Conservation (phyloP, 2,888 invertebrate species). For the Bugulina stolonifera region DNA sequence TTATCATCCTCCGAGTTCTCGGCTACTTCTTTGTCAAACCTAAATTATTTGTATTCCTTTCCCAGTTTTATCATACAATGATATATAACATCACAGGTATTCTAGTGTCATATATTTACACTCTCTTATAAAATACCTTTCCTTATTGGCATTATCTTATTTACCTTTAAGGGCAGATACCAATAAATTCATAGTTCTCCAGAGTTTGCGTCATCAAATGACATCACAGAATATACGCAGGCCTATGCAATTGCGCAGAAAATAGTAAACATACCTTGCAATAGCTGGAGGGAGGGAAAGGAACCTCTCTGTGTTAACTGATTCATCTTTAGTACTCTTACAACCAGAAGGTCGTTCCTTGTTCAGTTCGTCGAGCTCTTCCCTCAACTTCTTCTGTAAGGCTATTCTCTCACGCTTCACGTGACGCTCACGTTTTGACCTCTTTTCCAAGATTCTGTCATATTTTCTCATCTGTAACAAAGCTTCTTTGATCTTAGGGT, state of each 20-base stretch:
- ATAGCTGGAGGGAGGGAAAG: constrained; percentile 41
- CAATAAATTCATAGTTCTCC: too few species aligned
- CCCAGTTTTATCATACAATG: too few species aligned
- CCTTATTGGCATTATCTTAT: too few species aligned
- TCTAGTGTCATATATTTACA: too few species aligned
- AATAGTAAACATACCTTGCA: background rate
- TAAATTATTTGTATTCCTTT: too few species aligned
- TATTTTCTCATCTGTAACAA: constrained; percentile 49
- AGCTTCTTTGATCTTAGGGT: constrained; percentile 44
- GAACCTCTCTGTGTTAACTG: constrained; percentile 45
- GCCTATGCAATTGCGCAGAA: too few species aligned
- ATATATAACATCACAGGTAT: too few species aligned
- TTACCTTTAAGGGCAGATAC: too few species aligned
- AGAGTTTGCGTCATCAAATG: too few species aligned
- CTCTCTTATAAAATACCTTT: too few species aligned
- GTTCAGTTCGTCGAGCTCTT: constrained; percentile 34
- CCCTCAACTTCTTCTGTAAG: constrained; percentile 42
- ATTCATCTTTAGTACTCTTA: constrained; percentile 36
- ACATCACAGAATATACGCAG: too few species aligned
- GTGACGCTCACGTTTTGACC: constrained; percentile 42
- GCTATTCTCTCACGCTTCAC: constrained; percentile 47
- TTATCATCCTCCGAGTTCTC: constrained; percentile 6
- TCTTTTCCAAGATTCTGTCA: constrained; percentile 43
- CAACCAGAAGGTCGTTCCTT: constrained; percentile 30
- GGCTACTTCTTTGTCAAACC: background rate